Base-by-base conservation (phyloP, 2,888 invertebrate genomes). In the Lissonota sp. region DNA sequence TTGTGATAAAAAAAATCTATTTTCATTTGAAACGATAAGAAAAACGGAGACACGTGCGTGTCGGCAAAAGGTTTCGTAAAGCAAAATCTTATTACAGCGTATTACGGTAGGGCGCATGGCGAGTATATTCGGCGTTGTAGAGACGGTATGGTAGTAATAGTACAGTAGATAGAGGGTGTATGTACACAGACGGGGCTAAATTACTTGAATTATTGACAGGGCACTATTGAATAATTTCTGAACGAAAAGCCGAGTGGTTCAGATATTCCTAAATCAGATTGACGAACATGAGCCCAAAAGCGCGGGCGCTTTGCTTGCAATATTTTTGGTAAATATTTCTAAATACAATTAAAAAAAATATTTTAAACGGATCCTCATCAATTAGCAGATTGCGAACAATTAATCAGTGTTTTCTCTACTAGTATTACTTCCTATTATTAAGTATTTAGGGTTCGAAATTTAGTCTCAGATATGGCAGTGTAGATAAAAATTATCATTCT, bases 171-270 rank as follows among this genome's bases (percentile, higher is more conserved):
- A 44, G 49, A 42, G 62, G 10, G 62, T 62, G 5, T 42, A 57
- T 46, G 16, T 42, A 16, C 46, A 67, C 42, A 60, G 42, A 51
- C 51, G 46, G 14, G 44, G 51, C 53, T 60, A 55, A 70, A 69
- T 57, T 70, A 60, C 69, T 63, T 76, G 63, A 76, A 76, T 76
- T 76, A 70, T 76, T 70, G 46, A 69, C 69, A 42, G 53, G 16
- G n/a, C 58, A 14, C 39, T 14, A 14, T 5, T 66, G 49, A 64
- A 75, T 75, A 53, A 75, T 60, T 60, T 37, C 53, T 37, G 42
- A 53, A 67, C 14, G 51, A 44, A 69, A 44, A n/a, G 42, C 53
- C 51, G 53, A 51, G 39, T 16, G 55, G 63, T 79, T 69, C 69
- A n/a, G 73, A 79, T 73, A n/a, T n/a, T 26, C 26, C 26, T 26